phyloP scores from a whole-genome alignment of 2,888 invertebrate species.

The Seladonia tumulorum region DNA sequence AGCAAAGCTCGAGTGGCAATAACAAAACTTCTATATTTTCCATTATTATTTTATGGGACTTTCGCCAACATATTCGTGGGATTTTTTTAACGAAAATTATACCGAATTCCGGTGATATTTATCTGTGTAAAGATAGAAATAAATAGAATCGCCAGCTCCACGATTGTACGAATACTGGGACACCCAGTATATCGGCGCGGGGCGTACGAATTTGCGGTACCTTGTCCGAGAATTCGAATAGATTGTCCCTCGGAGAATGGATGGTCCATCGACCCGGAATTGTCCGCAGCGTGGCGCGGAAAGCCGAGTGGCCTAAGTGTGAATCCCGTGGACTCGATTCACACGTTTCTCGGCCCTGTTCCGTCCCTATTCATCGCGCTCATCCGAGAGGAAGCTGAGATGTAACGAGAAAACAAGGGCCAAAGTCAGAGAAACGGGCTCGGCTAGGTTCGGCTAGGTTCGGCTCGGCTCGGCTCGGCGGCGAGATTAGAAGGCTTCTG shows the following conservation, averaged over 20 bases:
- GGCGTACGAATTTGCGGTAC: too few relatives aligned
- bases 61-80: too few relatives aligned
- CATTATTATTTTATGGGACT: too few relatives aligned
- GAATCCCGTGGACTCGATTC: conserved; percentile 38
- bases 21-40: too few relatives aligned
- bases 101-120: too few relatives aligned
- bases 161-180: too few relatives aligned
- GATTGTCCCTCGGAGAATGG: neutral
- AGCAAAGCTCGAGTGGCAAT: too few relatives aligned
- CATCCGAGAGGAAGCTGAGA: conserved; percentile 50
- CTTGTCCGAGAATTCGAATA: neutral
- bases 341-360: conserved; percentile 4
- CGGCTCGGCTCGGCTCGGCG: neutral
- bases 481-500: conserved; percentile 20
- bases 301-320: conserved; percentile 5
- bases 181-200: too few relatives aligned
- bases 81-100: too few relatives aligned
- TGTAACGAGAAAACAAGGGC: conserved; percentile 60
- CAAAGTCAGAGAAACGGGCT: neutral
- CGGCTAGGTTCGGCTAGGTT: neutral
- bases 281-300: neutral
- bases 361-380: conserved; percentile 43
- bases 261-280: neutral
- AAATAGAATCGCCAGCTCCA: too few relatives aligned
- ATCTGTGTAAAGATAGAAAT: too few relatives aligned